These are phyloP conservation scores for Clarias platycephalus DNA, from an alignment of 2,797 vertebrate species.

Conservation along the genomic window DNA sequence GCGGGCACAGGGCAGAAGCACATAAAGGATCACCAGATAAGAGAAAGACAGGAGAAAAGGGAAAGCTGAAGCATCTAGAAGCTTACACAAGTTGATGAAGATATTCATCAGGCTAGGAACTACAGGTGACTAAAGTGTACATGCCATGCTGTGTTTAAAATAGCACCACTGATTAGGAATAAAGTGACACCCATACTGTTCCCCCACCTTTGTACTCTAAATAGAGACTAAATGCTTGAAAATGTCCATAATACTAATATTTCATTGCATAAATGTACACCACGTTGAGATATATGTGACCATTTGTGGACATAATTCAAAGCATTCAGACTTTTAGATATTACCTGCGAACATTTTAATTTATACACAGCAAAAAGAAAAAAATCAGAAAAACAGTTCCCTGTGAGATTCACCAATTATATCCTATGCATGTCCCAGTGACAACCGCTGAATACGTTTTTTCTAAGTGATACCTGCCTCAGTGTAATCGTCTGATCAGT, in stretches of 20 bases:
- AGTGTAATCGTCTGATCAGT: not conserved
- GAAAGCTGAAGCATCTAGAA: constrained; percentile 54
- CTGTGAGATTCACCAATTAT: not conserved
- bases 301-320: not conserved
- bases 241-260: not conserved
- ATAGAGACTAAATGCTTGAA: not conserved
- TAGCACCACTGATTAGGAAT: constrained; percentile 1
- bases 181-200: not conserved
- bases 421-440: not conserved
- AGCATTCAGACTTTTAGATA: not conserved
- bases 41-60: constrained; percentile 52
- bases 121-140: constrained; percentile 18
- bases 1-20: constrained; percentile 73
- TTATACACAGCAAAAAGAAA: not conserved
- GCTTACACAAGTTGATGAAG: constrained; percentile 15
- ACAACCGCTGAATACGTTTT: not conserved
- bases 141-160: constrained; percentile 43
- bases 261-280: not conserved
- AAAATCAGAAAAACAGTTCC: not conserved
- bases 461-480: not conserved
- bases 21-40: constrained; percentile 55
- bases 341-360: not conserved
- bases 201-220: not conserved
- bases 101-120: constrained; percentile 14
- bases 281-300: not conserved